Percentiles rank a stretch among this genome's conserved stretches.
Conservation (phyloP, 37 sponge, comb jelly and placozoan species). For the Theonella swinhoei region DNA sequence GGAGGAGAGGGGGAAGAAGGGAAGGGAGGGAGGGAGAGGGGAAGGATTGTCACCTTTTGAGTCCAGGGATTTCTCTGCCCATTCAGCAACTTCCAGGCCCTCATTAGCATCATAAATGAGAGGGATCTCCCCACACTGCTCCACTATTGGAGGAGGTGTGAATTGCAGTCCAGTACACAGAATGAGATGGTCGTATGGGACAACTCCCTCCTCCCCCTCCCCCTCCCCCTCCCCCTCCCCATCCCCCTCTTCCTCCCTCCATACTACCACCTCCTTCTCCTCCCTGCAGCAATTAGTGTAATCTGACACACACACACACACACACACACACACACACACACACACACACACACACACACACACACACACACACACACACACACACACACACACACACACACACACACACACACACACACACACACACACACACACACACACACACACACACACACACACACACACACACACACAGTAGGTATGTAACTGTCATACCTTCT, state of each 20-base stretch:
- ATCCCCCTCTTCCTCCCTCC: not conserved
- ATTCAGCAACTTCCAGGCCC: not conserved
- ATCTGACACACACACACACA: not conserved
- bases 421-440: not conserved
- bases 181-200: not conserved
- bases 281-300: not conserved
- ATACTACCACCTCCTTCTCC: not conserved
- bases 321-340: not conserved
- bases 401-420: not conserved
- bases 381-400: constrained; percentile 7
- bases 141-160: not conserved
- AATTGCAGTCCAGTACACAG: not conserved
- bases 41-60: too few species aligned
- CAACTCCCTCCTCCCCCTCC: not conserved
- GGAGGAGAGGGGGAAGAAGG: too few species aligned
- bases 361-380: constrained; percentile 22
- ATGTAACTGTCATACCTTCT: too few species aligned
- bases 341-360: constrained; percentile 19
- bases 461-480: too few species aligned
- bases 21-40: too few species aligned
- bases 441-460: not conserved
- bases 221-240: not conserved
- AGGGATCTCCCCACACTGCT: not conserved
- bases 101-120: not conserved
- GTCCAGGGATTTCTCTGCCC: not conserved